phyloP scores from a whole-genome alignment of 1,140 invertebrate genomes.

The Yoshiicerus persimilis region DNA sequence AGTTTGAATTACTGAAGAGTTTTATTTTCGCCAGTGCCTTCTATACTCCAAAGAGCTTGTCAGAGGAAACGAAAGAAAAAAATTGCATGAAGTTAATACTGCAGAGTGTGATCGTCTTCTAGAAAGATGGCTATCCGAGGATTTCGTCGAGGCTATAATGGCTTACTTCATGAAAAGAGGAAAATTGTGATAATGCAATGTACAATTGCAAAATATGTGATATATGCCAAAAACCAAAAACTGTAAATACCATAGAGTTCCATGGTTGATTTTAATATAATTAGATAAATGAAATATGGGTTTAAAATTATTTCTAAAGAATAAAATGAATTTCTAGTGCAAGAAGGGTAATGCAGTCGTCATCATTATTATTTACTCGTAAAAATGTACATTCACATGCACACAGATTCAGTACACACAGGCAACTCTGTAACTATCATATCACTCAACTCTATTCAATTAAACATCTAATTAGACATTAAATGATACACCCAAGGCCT shows the following conservation, averaged over 20 bases:
- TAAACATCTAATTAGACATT: not conserved
- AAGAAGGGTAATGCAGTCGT: not conserved
- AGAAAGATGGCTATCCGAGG: constrained; percentile 63
- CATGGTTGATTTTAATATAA: too few species aligned
- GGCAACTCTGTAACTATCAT: not conserved
- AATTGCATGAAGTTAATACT: constrained; percentile 59
- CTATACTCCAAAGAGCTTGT: constrained; percentile 59
- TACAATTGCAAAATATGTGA: not conserved
- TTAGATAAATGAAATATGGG: too few species aligned
- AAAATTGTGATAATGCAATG: not conserved
- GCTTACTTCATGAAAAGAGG: constrained; percentile 56
- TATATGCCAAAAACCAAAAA: not conserved
- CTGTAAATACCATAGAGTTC: not conserved
- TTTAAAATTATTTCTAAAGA: too few species aligned
- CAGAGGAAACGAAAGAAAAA: constrained; percentile 54
- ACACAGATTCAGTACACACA: not conserved
- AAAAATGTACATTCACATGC: constrained; percentile 14
- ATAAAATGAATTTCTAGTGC: not conserved
- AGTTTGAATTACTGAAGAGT: too few species aligned
- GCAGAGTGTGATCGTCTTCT: constrained; percentile 60
- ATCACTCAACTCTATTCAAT: not conserved
- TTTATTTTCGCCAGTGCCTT: constrained; percentile 56
- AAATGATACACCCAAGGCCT: not conserved
- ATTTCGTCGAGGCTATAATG: constrained; percentile 63
- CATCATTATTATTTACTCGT: not conserved